Evolutionary conservation across 2,888 invertebrate species (phyloP).

Genomic region (Elegia similella): DNA sequence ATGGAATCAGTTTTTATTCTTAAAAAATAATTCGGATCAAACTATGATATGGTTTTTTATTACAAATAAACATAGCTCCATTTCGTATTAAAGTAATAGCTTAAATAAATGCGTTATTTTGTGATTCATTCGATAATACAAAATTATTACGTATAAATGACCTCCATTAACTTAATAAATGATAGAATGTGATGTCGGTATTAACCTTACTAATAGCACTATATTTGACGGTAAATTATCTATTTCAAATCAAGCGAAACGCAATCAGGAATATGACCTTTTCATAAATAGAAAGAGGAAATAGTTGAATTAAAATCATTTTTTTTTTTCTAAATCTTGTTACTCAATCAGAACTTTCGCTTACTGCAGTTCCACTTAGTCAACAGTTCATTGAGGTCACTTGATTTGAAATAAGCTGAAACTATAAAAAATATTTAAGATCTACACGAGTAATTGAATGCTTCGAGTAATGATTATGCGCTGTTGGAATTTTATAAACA

Average conservation of each 20-base stretch:
- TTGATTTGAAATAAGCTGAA: neutral
- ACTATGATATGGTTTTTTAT: neutral
- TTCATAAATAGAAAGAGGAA: too few relatives aligned
- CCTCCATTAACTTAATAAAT: neutral
- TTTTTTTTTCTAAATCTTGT: too few relatives aligned
- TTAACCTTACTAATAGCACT: conserved; percentile 3
- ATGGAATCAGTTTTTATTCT: neutral
- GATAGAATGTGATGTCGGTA: conserved; percentile 4
- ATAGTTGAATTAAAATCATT: too few relatives aligned
- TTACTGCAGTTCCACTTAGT: neutral
- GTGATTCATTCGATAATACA: conserved; percentile 7
- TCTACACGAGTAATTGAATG: neutral
- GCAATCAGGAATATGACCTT: too few relatives aligned
- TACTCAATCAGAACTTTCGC: too few relatives aligned
- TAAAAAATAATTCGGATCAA: neutral
- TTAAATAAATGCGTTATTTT: neutral
- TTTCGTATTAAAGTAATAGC: neutral
- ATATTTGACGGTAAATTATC: conserved; percentile 11
- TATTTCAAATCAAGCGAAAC: neutral
- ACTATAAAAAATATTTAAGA: neutral
- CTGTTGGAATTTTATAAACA: neutral
- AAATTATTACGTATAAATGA: conserved; percentile 2
- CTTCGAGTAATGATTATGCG: neutral
- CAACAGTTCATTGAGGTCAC: neutral
- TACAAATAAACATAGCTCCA: neutral